A percentile compares a stretch with the other conserved stretches of the same genome.
Conservation (phyloP, 2,888 invertebrate genomes). For the Sesamia inferens region DNA sequence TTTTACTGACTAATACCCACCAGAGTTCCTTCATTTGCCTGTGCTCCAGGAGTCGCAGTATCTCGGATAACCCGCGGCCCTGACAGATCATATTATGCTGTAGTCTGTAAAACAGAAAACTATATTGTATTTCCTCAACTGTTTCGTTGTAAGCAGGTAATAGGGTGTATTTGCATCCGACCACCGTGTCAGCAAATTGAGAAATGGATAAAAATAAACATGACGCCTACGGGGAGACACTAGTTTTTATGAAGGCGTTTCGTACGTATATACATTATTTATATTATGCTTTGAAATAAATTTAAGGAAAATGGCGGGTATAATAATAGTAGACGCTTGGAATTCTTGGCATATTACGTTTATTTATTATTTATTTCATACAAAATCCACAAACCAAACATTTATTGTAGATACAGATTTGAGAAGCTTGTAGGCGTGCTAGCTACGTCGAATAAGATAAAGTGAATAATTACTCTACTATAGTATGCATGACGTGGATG, state of each 20-base stretch:
- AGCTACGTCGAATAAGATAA: not conserved
- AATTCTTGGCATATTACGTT: not conserved
- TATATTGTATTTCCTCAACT: constrained; percentile 20
- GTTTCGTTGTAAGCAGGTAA: constrained; percentile 53
- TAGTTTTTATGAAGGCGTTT: constrained; percentile 28
- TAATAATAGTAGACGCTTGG: constrained; percentile 4
- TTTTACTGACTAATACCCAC: no score
- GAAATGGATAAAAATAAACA: constrained; percentile 44
- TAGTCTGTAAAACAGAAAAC: not conserved
- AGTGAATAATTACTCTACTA: no score
- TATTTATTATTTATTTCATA: no score
- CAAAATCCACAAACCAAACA: not conserved
- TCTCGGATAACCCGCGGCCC: no score
- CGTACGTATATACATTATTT: constrained; percentile 30
- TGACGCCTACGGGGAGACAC: constrained; percentile 32
- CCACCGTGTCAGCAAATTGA: constrained; percentile 48
- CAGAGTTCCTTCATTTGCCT: no score
- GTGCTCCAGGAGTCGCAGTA: no score
- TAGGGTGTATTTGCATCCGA: constrained; percentile 26
- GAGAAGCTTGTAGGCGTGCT: not conserved
- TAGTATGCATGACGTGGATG: no score
- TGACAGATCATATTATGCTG: no score
- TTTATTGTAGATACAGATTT: not conserved
- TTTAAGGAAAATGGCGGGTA: constrained; percentile 34
- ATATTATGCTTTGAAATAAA: constrained; percentile 28